Base-by-base conservation (phyloP, 92 coral and sea anemone genomes). In the Galaxea fascicularis region DNA sequence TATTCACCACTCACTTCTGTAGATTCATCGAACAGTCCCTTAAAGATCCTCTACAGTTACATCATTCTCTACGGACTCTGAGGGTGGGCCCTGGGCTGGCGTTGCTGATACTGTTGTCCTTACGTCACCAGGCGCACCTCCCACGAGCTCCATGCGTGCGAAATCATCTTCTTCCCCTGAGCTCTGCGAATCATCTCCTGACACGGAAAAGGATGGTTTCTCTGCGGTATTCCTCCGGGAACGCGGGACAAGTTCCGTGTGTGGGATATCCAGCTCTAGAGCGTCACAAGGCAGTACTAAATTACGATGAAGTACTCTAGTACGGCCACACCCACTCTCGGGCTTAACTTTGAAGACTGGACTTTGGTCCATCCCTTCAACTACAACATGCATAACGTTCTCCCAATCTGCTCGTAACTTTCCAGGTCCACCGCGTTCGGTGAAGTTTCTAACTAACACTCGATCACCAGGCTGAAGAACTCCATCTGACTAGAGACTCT, bases 401-500 rank as follows among this genome's bases (percentile, higher is more conserved):
- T 65, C 84, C 64, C 74, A 79, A 18, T 79, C 63, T 3, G 74
- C 12, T 26, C 84, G 74, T 65, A 79, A 65, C 20, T 79, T 79
- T 66, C 84, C 73, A 3, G 84, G 84, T 64, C 84, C 84, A 45
- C 84, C 84, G 25, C 64, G 84, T 12, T 79, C 72, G 4, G 72
- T 44, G 14, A 79, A 44, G 29, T 79, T 79, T 46, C 84, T 63
- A 63, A 79, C 64, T 66, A 78, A 52, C 71, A 62, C 83, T 53
- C 83, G 57, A 60, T 64, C 60, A 3, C 84, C 84, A 45, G 90
- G 86, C 53, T 86, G 81, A 22, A 86, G 76, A 1, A 86, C 90
- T 35, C 78, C 81, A 39, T 63, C 81, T 39, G 62, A 81, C 69
- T 47, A 71, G 80, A 56, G 71, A 76, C 13, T 79, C 63, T n/a